Base-by-base conservation (phyloP, 2,888 invertebrate genomes). In the Itoplectis maculator region DNA sequence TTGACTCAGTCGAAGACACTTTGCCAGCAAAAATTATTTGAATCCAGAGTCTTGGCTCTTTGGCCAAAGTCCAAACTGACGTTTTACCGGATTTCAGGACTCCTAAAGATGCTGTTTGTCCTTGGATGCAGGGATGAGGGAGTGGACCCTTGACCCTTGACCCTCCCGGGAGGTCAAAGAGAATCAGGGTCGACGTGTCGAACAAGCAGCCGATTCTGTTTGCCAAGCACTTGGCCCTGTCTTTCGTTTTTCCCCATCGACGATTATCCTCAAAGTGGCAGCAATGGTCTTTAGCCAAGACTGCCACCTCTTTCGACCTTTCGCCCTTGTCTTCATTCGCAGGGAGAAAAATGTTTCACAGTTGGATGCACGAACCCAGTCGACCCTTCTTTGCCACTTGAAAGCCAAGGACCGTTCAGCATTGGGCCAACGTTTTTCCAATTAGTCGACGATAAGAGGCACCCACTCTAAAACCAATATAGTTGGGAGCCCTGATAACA, bases 381-480 rank as follows among this genome's bases (percentile, higher is more conserved):
- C 15, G 23, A 11, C 63, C 56, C 56, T 56, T 47, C 45, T 35
- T 59, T 47, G 66, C 66, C 66, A 76, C 75, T 76, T 68, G 59
- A 35, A n/a, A n/a, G n/a, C 66, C 54, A 15, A 35, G 23, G 13
- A 18, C 40, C 35, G n/a, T 59, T n/a, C 47, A 65, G 42, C 66
- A 23, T 15, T 18, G 18, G n/a, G 18, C 56, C 75, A 66, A 61
- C 49, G 73, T 51, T 81, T 81, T 83, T 79, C 65, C 81, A 83
- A 83, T 84, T 84, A 81, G 84, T 81, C 69, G 73, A 72, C 66
- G 72, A 83, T 83, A 73, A 61, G 56, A 65, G 70, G 40, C 65
- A 35, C 69, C 29, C 80, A 66, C 70, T 80, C 79, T 47, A 70
- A 63, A 70, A 56, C 80, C 70, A 76, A 82, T 82, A 82, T 65